Conservation (phyloP, 2,888 invertebrate species). For the Lingula anatina region DNA sequence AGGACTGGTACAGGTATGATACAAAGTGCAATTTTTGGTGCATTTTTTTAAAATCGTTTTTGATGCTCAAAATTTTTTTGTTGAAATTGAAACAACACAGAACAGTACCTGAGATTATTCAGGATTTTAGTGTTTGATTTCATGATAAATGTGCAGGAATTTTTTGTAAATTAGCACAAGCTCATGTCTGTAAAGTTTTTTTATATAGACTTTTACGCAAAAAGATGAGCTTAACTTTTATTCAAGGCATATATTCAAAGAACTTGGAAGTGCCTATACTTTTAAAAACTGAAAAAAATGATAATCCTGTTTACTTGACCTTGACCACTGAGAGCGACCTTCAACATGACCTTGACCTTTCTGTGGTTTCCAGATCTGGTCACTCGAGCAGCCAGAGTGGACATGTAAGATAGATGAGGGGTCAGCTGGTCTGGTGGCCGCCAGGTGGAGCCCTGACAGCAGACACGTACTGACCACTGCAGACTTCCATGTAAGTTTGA, state of each 20-base stretch:
- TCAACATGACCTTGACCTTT: too few relatives aligned
- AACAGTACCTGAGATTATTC: not conserved
- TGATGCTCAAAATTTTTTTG: not conserved
- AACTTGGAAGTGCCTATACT: too few relatives aligned
- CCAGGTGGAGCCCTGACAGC: slow-evolving; percentile 57
- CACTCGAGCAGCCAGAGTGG: slow-evolving; percentile 56
- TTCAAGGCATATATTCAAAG: too few relatives aligned
- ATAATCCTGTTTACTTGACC: too few relatives aligned
- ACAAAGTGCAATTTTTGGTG: not conserved
- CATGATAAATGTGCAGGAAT: not conserved
- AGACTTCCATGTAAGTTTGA: slow-evolving; percentile 54
- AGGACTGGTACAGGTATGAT: slow-evolving; percentile 44
- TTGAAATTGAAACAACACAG: not conserved
- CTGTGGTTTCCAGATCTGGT: slow-evolving; percentile 54
- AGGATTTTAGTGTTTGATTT: not conserved
- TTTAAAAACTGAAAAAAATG: too few relatives aligned
- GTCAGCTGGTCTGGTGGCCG: slow-evolving; percentile 55
- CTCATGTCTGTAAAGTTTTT: too few relatives aligned
- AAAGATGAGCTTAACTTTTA: too few relatives aligned
- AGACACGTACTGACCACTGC: slow-evolving; percentile 56
- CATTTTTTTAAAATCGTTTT: not conserved
- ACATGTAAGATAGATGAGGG: slow-evolving; percentile 58
- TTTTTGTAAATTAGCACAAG: slow-evolving; percentile 1
- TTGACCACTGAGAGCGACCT: too few relatives aligned
- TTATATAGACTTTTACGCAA: too few relatives aligned